Evolutionary conservation across 2,888 invertebrate species (phyloP), one percentile per base, ranked within the genome.

Genomic region (Melolontha melolontha): DNA sequence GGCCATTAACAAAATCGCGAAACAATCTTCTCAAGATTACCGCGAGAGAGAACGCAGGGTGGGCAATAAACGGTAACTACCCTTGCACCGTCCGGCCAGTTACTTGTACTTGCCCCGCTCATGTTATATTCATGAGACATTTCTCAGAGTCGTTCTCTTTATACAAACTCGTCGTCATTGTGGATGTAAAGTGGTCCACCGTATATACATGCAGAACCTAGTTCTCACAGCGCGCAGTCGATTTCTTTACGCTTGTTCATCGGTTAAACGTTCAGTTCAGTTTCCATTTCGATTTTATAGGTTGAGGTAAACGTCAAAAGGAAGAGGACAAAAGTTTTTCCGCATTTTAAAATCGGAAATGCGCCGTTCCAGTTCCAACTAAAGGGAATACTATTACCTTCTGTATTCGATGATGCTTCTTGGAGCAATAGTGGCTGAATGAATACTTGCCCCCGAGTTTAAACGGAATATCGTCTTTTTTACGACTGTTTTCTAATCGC

Each of bases 111-210:
- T 44, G 59, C 44, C 8, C 6, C 4, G 27, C 59, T 59, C 59
- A 42, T 59, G 59, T 59, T 59, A 59, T 44, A 59, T 59, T 59
- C 59, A 59, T 59, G 29, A 34, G 59, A 40, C 59, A 44, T 59
- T 59, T 29, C 59, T 59, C 44, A 12, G 16, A 16, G 44, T 7
- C 12, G 27, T 42, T 14, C 29, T 27, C 44, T 59, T 59, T 59
- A 59, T 44, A 59, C 27, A 27, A 17, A 7, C 12, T 14, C 34
- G 27, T 12, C 39, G 54, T 40, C 40, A 40, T 54, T 54, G 54
- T 54, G 40, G 40, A 54, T 54, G 54, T 54, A 54, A 54, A 54
- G 59, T 34, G 59, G 27, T 44, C 44, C 27, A 40, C 14, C 59
- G 34, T 8, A 34, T 10, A 10, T 34, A 6, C 10, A 6, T 34